phyloP scores from a whole-genome alignment of 2,888 invertebrate species.

The Drosophila longiperda region DNA sequence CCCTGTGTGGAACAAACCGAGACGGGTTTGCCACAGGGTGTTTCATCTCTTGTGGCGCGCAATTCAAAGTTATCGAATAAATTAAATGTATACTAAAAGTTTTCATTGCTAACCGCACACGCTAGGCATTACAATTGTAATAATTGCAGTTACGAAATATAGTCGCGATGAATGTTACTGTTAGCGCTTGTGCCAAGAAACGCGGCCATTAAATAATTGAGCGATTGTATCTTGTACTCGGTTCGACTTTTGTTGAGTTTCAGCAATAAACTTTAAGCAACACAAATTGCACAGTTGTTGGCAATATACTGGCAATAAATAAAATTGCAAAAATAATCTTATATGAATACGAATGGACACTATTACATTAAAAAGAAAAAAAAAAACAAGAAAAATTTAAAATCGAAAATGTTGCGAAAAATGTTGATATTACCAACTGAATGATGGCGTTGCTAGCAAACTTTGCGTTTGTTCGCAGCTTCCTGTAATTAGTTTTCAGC shows the following conservation, averaged over 20 bases:
- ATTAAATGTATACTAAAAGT: neutral
- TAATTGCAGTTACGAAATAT: slow-evolving; percentile 51
- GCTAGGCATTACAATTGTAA: slow-evolving; percentile 17
- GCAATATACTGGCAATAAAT: slow-evolving; percentile 19
- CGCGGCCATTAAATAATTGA: slow-evolving; percentile 56
- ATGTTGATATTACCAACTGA: slow-evolving; percentile 37
- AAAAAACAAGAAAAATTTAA: neutral
- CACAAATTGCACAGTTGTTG: slow-evolving; percentile 27
- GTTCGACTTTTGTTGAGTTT: slow-evolving; percentile 18
- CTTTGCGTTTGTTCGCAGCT: slow-evolving; percentile 41
- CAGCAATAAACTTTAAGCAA: slow-evolving; percentile 27
- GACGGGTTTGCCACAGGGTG: slow-evolving; percentile 17
- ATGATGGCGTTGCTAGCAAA: slow-evolving; percentile 29
- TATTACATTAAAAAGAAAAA: slow-evolving; percentile 12
- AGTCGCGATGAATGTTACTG: slow-evolving; percentile 26
- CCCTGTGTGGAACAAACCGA: slow-evolving; percentile 18
- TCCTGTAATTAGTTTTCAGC: slow-evolving; percentile 69
- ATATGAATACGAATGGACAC: neutral
- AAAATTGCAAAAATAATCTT: slow-evolving; percentile 5
- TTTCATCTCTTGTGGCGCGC: slow-evolving; percentile 11
- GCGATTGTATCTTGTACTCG: slow-evolving; percentile 14
- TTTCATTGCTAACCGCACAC: neutral
- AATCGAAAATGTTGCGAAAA: slow-evolving; percentile 43
- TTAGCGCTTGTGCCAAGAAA: slow-evolving; percentile 47
- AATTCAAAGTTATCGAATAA: slow-evolving; percentile 24